phyloP scores from a whole-genome alignment of 1,140 invertebrate genomes.

The Hyphantria cunea region DNA sequence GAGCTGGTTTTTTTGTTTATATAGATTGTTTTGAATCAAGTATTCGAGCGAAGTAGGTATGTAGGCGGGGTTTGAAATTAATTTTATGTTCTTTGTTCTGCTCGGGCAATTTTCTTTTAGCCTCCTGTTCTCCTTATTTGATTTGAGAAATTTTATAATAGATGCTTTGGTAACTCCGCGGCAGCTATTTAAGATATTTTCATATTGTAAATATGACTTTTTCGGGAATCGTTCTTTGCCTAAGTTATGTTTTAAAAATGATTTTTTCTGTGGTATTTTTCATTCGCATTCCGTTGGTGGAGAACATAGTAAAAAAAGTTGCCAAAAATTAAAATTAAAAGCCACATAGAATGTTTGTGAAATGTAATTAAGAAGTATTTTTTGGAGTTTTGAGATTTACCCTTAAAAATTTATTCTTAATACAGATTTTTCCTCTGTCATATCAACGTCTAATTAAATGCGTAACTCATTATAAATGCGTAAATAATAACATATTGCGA shows the following conservation, averaged over 20 bases:
- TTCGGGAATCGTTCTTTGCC: not conserved
- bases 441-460: too few species aligned
- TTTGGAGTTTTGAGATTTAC: too few species aligned
- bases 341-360: too few species aligned
- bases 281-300: not conserved
- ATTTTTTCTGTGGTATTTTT: not conserved
- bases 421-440: too few species aligned
- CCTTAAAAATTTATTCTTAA: too few species aligned
- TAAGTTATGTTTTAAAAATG: not conserved
- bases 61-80: slow-evolving; percentile 9
- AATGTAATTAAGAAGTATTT: too few species aligned
- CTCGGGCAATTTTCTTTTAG: slow-evolving; percentile 7
- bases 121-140: slow-evolving; percentile 13
- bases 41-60: slow-evolving; percentile 1
- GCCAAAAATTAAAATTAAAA: too few species aligned
- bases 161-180: slow-evolving; percentile 3
- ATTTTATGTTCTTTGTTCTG: slow-evolving; percentile 22
- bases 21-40: slow-evolving; percentile 13
- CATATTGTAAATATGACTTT: slow-evolving; percentile 8
- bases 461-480: too few species aligned
- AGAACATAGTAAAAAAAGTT: too few species aligned
- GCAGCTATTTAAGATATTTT: slow-evolving; percentile 17
- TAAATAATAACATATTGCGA: too few species aligned
- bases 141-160: slow-evolving; percentile 23
- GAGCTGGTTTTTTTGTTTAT: not conserved